Base-by-base conservation (phyloP, 1,140 invertebrate genomes). In the Stenopsyche tienmushanensis region DNA sequence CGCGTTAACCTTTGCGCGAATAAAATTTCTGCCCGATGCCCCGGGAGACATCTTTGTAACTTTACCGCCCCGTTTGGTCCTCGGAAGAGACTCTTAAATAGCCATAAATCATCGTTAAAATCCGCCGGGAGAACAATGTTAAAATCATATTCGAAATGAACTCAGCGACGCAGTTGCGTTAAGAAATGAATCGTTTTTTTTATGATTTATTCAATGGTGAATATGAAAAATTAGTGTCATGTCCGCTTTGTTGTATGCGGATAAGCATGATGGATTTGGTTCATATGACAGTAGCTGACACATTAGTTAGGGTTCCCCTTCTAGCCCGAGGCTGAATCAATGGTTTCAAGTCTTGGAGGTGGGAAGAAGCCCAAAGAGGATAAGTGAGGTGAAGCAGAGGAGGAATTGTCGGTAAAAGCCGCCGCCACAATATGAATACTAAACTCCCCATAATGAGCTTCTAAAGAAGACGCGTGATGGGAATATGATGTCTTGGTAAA, bases 391-490 rank as follows among this genome's bases (percentile, higher is more conserved):
- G 25, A 52, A 25, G 18, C 15, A 25, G n/a, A n/a, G n/a, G n/a
- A n/a, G n/a, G n/a, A n/a, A n/a, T n/a, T n/a, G n/a, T n/a, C 18
- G 13, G 3, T 13, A 52, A 52, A 3, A 20, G n/a, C 13, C 49
- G 49, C 49, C 2, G 49, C 49, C 49, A 52, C 25, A 3, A 21
- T 23, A 52, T 52, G 49, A 52, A 52, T 52, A 52, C 49, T 25
- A 52, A 52, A 52, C 25, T n/a, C n/a, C 25, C n/a, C n/a, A 13
- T 52, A 52, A 52, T 52, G 49, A 52, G 25, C 25, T 21, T 10
- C 44, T 17, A 45, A 45, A 45, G 44, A 20, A 15, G 21, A 20
- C 44, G 8, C 45, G n/a, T 49, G n/a, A 20, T 23, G 9, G 25
- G 8, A 20, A 52, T 23, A 9, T 20, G 49, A 25, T 20, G 13